Base-by-base conservation (phyloP, 37 sponge, comb jelly and placozoan genomes). In the Theonella swinhoei region DNA sequence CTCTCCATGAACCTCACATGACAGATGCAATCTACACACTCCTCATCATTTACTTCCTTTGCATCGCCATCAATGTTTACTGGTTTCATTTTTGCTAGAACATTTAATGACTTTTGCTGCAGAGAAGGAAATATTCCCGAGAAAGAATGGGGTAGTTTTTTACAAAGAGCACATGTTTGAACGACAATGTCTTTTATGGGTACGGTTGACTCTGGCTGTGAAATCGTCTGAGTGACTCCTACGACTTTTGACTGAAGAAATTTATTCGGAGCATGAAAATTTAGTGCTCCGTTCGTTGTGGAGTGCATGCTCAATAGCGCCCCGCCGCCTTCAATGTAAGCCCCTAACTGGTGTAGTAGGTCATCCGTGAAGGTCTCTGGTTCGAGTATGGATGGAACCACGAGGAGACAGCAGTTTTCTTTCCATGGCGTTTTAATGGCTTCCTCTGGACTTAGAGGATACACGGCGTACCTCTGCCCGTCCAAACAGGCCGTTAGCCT, bases 381-480 rank as follows among this genome's bases (percentile, higher is more conserved):
- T 20, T 68, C 58, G 19, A 61, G 60, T 32, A 0, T 31, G 34
- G 76, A 26, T 0, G 88, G 88, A 3, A 83, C 76, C 1, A 91
- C 70, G 1, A 91, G 76, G 26, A 87, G 38, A 4, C 37, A 37
- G 68, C 84, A 79, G 81, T 77, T 87, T 25, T 87, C 88, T 34
- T 69, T 73, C 92, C 92, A 91, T 8, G 88, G 92, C 4, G 54
- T 58, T 37, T 39, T 47, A 26, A 30, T 0, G 14, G 87, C 67
- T 19, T 91, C 91, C 0, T 80, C 58, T 41, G 65, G 17, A 0
- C 69, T 34, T 0, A 91, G 78, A 19, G 78, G 79, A 64, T 87
- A 87, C 11, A 91, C 62, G 32, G 63, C 72, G 64, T 91, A 91
- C 17, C 79, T 54, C 68, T 91, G 87, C 1, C 61, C 61, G 39